These are phyloP conservation scores for Dendrocopos noguchii DNA, from an alignment of 2,113 vertebrate species.

Conservation along the genomic window DNA sequence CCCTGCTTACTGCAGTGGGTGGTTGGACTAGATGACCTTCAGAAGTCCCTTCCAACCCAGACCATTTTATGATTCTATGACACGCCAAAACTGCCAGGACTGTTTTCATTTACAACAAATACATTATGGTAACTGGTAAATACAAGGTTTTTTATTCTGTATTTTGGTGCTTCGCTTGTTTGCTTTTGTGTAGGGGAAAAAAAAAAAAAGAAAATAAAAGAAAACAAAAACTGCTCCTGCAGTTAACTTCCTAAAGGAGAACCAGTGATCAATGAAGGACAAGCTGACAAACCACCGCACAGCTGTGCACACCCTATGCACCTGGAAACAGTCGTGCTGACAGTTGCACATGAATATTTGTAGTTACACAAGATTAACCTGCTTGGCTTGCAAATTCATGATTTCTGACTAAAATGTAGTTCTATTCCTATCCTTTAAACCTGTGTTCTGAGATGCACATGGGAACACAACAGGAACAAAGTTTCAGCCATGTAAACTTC, in stretches of 20 bases:
- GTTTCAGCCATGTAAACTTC: neutral
- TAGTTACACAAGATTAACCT: neutral
- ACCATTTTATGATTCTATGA: no score
- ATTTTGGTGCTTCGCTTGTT: neutral
- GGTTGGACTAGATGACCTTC: no score
- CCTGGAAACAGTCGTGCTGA: neutral
- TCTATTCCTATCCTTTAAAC: neutral
- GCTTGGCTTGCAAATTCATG: neutral
- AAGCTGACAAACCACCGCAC: neutral
- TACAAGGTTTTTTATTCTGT: neutral
- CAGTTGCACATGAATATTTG: neutral
- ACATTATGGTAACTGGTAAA: neutral
- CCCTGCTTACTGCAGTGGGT: no score
- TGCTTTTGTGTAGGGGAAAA: neutral
- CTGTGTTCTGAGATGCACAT: fast-evolving
- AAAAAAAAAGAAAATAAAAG: neutral
- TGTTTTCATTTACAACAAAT: neutral
- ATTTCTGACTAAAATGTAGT: neutral
- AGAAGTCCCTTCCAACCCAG: no score
- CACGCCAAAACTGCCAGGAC: neutral
- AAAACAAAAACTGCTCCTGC: neutral
- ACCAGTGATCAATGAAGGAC: neutral
- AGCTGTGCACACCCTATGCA: neutral
- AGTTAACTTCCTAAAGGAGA: neutral
- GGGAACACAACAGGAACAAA: neutral